These are phyloP conservation scores for Harpagifer antarcticus DNA, from an alignment of 2,797 vertebrate species.

Conservation along the genomic window DNA sequence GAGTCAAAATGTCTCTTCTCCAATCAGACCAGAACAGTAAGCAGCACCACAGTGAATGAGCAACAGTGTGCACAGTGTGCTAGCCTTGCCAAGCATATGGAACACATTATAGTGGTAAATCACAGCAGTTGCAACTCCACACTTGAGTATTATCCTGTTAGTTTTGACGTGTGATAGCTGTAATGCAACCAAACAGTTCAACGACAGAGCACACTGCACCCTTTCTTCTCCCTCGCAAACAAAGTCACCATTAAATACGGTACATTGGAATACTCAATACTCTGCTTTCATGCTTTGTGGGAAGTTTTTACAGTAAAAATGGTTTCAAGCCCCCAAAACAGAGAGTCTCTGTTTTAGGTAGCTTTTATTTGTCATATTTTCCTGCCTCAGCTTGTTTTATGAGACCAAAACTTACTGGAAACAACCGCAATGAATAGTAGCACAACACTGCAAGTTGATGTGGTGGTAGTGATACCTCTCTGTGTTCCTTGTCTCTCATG, in stretches of 20 bases:
- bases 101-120: slow-evolving; percentile 67
- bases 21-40: slow-evolving; percentile 45
- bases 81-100: slow-evolving; percentile 57
- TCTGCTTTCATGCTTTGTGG: slow-evolving; percentile 29
- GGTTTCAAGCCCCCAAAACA: slow-evolving; percentile 42
- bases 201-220: slow-evolving; percentile 58
- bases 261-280: slow-evolving; percentile 34
- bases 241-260: slow-evolving; percentile 49
- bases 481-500: slow-evolving; percentile 46
- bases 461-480: slow-evolving; percentile 39
- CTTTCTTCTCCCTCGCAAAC: slow-evolving; percentile 55
- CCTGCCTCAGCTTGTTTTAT: slow-evolving; percentile 43
- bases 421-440: slow-evolving; percentile 60
- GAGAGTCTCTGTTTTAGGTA: slow-evolving; percentile 33
- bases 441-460: slow-evolving; percentile 65
- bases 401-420: slow-evolving; percentile 67
- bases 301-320: slow-evolving; percentile 35
- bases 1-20: slow-evolving; percentile 39
- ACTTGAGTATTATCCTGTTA: slow-evolving; percentile 57
- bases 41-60: slow-evolving; percentile 39
- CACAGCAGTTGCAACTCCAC: slow-evolving; percentile 52
- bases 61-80: slow-evolving; percentile 45
- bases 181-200: slow-evolving; percentile 62
- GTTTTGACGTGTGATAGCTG: slow-evolving; percentile 45
- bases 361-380: slow-evolving; percentile 11